Conservation (phyloP, 2,797 vertebrate species). For the Merluccius polli region DNA sequence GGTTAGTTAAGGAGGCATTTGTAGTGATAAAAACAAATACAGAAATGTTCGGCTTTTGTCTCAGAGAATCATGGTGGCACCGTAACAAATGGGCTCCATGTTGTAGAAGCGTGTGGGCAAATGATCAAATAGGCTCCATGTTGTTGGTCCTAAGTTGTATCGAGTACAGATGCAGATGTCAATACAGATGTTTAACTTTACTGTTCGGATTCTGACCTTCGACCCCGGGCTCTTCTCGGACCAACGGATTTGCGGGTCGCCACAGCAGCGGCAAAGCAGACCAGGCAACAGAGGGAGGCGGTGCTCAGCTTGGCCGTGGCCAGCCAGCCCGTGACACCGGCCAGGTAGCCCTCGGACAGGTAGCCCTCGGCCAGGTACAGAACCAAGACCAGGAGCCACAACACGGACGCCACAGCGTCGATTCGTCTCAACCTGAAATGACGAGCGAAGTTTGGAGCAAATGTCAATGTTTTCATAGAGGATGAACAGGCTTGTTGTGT, state of each 20-base stretch:
- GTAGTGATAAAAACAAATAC: slow-evolving; percentile 1
- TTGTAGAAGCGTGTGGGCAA: not conserved
- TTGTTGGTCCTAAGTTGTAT: not conserved
- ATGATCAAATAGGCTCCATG: not conserved
- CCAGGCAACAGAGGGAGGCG: slow-evolving; percentile 86
- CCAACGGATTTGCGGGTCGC: slow-evolving; percentile 82
- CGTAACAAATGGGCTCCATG: not conserved
- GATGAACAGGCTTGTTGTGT: not conserved
- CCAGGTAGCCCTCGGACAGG: slow-evolving; percentile 66
- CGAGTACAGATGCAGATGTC: not conserved
- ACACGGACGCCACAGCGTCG: slow-evolving; percentile 82
- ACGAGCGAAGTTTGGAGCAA: not conserved
- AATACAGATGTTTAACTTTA: slow-evolving; percentile 56
- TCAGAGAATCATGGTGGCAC: not conserved
- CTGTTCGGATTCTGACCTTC: slow-evolving; percentile 96
- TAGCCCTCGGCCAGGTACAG: slow-evolving; percentile 79
- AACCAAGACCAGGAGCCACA: slow-evolving; percentile 85
- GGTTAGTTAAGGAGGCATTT: slow-evolving; percentile 14
- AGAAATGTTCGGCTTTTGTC: not conserved
- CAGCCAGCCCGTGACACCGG: slow-evolving; percentile 73
- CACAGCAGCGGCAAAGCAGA: slow-evolving; percentile 87
- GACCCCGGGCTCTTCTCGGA: slow-evolving; percentile 83
- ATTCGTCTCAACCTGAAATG: slow-evolving; percentile 85
- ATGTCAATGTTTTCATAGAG: not conserved
- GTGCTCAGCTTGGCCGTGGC: slow-evolving; percentile 78